These are phyloP conservation scores for Drosophila rhopaloa DNA, from an alignment of 1,140 invertebrate genomes.

Conservation along the genomic window DNA sequence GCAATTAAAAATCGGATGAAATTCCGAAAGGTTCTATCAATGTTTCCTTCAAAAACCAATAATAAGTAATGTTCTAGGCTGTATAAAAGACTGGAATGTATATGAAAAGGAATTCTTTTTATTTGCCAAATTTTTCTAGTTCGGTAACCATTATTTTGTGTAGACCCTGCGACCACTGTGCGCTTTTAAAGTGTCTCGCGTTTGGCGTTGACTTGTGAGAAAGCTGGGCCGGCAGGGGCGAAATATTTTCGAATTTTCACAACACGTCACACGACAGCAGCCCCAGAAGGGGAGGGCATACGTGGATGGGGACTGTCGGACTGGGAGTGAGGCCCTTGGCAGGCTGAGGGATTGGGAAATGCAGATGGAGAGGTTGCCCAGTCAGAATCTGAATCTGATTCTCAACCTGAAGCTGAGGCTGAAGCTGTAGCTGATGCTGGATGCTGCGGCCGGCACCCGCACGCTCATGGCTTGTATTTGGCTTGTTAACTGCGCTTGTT, in stretches of 20 bases:
- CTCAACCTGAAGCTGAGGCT: not conserved
- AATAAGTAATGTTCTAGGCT: too few species aligned
- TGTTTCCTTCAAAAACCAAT: too few species aligned
- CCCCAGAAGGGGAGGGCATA: conserved; percentile 6
- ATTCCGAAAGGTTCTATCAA: too few species aligned
- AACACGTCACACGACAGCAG: conserved; percentile 73
- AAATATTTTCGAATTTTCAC: conserved; percentile 80
- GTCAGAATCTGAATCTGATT: not conserved
- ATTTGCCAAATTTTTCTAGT: too few species aligned
- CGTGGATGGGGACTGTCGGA: conserved; percentile 31
- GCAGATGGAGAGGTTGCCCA: conserved; percentile 7
- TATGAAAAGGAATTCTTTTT: too few species aligned
- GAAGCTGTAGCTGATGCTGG: too few species aligned
- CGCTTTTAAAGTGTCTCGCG: conserved; percentile 66
- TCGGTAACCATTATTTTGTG: not conserved
- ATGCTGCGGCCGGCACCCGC: conserved; percentile 61
- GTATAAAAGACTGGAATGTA: too few species aligned
- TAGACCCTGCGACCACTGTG: conserved; percentile 13
- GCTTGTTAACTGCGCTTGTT: conserved; percentile 84
- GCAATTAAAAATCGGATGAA: too few species aligned
- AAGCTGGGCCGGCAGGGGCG: conserved; percentile 51
- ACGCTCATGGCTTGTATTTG: conserved; percentile 81
- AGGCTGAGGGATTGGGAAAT: conserved; percentile 37
- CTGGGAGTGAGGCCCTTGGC: conserved; percentile 17
- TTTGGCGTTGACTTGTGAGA: conserved; percentile 77